Evolutionary conservation across 2,113 vertebrate species (phyloP).

Genomic region (Terrapene triunguis): DNA sequence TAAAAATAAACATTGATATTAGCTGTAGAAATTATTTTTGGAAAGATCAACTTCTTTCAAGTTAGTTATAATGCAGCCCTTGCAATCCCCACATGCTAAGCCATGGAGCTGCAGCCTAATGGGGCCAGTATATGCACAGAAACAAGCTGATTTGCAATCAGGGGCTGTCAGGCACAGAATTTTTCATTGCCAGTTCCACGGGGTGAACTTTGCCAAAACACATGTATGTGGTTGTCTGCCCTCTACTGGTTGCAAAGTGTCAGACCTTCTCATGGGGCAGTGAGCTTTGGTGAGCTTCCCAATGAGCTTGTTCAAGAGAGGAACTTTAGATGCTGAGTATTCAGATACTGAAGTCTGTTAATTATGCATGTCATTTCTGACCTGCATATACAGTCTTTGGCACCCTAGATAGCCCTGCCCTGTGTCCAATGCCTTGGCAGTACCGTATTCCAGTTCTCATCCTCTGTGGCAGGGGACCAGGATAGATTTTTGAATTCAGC

Average conservation of each 20-base stretch:
- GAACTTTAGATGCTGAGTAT: not conserved
- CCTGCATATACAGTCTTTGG: not conserved
- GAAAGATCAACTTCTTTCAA: not conserved
- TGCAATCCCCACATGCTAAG: not conserved
- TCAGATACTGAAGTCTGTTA: not conserved
- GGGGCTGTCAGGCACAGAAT: not conserved
- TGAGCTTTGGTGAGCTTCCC: not conserved
- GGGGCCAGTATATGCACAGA: not conserved
- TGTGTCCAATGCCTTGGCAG: fast-evolving
- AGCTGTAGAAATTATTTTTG: not conserved
- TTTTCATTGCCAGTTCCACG: not conserved
- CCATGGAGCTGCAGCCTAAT: not conserved
- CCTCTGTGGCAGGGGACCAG: fast-evolving
- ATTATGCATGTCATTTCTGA: not conserved
- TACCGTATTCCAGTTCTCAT: not conserved
- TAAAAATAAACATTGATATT: not conserved
- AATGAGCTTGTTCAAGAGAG: fast-evolving
- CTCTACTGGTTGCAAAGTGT: not conserved
- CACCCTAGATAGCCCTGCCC: not conserved
- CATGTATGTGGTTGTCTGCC: not conserved
- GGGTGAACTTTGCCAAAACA: too few relatives aligned
- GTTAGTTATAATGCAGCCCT: not conserved
- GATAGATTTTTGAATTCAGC: fast-evolving
- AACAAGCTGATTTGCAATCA: not conserved
- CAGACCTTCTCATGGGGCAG: not conserved